Base-by-base conservation (phyloP, 2,888 invertebrate species). In the Sinopyrophorus schimmeli region DNA sequence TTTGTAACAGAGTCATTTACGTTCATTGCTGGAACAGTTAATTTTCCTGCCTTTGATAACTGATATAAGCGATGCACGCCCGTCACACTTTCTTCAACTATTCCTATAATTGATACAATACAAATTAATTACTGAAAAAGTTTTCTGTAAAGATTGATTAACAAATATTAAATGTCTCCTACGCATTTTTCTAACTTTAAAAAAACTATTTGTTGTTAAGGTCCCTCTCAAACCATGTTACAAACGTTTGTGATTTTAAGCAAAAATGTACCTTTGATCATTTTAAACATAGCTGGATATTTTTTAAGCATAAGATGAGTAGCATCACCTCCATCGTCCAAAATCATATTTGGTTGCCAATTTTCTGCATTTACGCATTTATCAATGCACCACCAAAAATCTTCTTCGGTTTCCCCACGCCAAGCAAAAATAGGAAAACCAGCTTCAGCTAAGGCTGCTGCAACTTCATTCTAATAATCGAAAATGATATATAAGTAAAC, bases 341-440 rank as follows among this genome's bases (percentile, higher is more conserved):
- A 76, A 64, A 97, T 95, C 91, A 97, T 93, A 74, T 98, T 98
- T 3, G 97, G 96, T 67, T 93, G 92, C 97, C 97, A 98, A 64
- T 86, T 84, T 59, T 92, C 89, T 0, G 87, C 83, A 60, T 91
- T 91, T 2, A 97, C 87, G 72, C 96, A 95, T 68, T 90, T 90
- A 74, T 97, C 96, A 63, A 97, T 97, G 70, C 95, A 95, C 96
- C 96, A 97, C 97, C 97, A 97, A 75, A 97, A 97, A 65, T 97
- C 97, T 68, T 97, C 96, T 71, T 97, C 97, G 3, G 92, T 92
- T 73, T 97, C 95, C 0, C 95, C 94, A 42, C 95, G 88, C 97
- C 97, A 97, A 6, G 96, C 93, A 76, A 93, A 97, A 54, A 97
- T 84, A 1, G 95, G 84, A 70, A 86, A 89, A 6, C 87, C 88